Evolutionary conservation across 2,113 vertebrate species (phyloP).

Genomic region (Takifugu bimaculatus): DNA sequence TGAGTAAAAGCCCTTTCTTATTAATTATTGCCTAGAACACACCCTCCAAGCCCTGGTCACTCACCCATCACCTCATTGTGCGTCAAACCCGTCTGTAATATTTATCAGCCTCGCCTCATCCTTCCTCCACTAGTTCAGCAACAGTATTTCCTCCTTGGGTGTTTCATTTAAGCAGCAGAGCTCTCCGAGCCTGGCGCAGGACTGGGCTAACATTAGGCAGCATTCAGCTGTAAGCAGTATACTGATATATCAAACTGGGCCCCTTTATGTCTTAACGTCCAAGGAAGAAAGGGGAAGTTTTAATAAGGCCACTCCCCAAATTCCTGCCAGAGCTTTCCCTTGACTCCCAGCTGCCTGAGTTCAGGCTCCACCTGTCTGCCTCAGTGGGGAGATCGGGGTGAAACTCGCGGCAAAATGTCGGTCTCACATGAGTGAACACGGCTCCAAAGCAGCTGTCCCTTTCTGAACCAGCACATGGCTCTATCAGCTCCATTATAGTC

Average conservation of each 20-base stretch:
- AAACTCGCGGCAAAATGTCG: slow-evolving; percentile 9
- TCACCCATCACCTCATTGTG: slow-evolving; percentile 19
- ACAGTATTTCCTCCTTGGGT: slow-evolving; percentile 1
- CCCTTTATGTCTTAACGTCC: slow-evolving; percentile 31
- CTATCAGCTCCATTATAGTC: slow-evolving; percentile 60
- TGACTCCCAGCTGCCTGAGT: slow-evolving; percentile 42
- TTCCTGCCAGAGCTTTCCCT: slow-evolving; percentile 61
- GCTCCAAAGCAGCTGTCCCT: slow-evolving; percentile 50
- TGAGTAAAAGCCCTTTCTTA: neutral
- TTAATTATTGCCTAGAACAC: neutral
- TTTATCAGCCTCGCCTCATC: slow-evolving; percentile 11
- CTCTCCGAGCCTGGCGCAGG: slow-evolving; percentile 17
- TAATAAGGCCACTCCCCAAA: slow-evolving; percentile 58
- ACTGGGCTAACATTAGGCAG: slow-evolving; percentile 6
- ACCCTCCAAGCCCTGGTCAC: slow-evolving; percentile 4
- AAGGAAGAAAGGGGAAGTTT: slow-evolving; percentile 59
- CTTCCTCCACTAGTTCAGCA: slow-evolving; percentile 10
- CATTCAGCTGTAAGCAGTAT: neutral
- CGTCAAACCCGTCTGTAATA: slow-evolving; percentile 9
- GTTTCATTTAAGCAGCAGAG: slow-evolving; percentile 3
- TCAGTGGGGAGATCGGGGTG: slow-evolving; percentile 5
- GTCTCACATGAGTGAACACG: slow-evolving; percentile 36
- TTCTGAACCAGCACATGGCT: slow-evolving; percentile 30
- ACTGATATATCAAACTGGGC: neutral
- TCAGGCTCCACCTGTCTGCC: slow-evolving; percentile 56